These are phyloP conservation scores for Parthenolecanium corni DNA, from an alignment of 2,888 invertebrate species.

Conservation along the genomic window DNA sequence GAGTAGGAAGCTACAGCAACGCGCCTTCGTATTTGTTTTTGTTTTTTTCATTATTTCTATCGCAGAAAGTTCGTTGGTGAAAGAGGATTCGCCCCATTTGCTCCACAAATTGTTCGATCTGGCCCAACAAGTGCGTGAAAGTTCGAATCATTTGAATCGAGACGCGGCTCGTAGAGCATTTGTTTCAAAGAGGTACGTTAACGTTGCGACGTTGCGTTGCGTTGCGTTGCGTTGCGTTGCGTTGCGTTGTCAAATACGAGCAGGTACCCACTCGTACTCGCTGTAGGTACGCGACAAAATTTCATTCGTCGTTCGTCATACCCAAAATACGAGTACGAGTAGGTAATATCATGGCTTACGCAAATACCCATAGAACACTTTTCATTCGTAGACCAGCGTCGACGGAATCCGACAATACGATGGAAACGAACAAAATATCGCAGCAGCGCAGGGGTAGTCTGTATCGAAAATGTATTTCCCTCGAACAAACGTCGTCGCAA, in stretches of 20 bases:
- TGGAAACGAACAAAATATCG: constrained; percentile 36
- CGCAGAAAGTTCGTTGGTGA: constrained; percentile 20
- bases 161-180: constrained; percentile 21
- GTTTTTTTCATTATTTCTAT: no score
- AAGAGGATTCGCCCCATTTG: constrained; percentile 17
- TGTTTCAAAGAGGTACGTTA: constrained; percentile 8
- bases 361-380: no score
- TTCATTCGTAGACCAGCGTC: constrained; percentile 47
- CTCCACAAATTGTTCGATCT: constrained; percentile 12
- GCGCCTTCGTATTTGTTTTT: no score
- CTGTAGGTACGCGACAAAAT: no score
- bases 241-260: background rate
- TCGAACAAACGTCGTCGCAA: constrained; percentile 49
- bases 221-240: background rate
- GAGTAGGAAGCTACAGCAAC: no score
- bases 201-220: background rate
- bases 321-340: no score
- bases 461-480: constrained; percentile 56
- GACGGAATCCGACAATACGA: constrained; percentile 51
- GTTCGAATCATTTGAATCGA: background rate
- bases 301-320: no score
- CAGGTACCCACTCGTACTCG: background rate
- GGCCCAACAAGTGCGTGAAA: constrained; percentile 5
- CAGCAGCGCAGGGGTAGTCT: constrained; percentile 43
- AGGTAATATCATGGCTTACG: no score